Evolutionary conservation across 1,140 invertebrate genomes (phyloP), one percentile per base, ranked within the genome.

Genomic region (Brachionus manjavacas): DNA sequence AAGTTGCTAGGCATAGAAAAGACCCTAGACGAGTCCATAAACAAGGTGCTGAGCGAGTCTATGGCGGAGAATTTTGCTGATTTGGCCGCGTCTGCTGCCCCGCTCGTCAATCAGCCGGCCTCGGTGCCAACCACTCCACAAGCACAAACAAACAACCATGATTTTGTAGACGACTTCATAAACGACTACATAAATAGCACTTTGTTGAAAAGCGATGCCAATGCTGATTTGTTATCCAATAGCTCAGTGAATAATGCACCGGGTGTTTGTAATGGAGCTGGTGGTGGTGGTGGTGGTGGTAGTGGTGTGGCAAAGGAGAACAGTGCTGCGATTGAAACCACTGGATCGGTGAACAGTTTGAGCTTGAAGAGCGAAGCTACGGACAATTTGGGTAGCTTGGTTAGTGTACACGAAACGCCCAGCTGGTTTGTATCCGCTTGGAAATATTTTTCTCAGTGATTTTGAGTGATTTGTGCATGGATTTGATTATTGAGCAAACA

Each of bases 101-200:
- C 16, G 0, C 46, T 76, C 12, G 16, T 20, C 7, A 76, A 76
- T 72, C 68, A 72, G 41, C 23, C 68, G 2, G n/a, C n/a, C 7
- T 72, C 68, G 1, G 68, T 72, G 35, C 72, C 39, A 9, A 76
- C 16, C n/a, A 49, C 39, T 28, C 72, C 43, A n/a, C 20, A 76
- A 76, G 25, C 41, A 49, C 41, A 49, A 49, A 11, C 14, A 8
- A 76, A 76, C 41, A 76, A 14, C 49, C 72, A 76, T 14, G 72
- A 76, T 76, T 76, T 76, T 49, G 72, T 76, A 0, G 72, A 76
- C 28, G 72, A 76, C 49, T 76, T 76, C 25, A 52, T 76, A 35
- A 76, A 76, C 31, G 72, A 76, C 25, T 76, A 76, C 49, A 49
- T 76, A 28, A 76, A 76, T 49, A 76, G 72, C 25, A 76, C 72